Evolutionary conservation across 1,140 invertebrate species (phyloP).

Genomic region (Procambarus virginalis): DNA sequence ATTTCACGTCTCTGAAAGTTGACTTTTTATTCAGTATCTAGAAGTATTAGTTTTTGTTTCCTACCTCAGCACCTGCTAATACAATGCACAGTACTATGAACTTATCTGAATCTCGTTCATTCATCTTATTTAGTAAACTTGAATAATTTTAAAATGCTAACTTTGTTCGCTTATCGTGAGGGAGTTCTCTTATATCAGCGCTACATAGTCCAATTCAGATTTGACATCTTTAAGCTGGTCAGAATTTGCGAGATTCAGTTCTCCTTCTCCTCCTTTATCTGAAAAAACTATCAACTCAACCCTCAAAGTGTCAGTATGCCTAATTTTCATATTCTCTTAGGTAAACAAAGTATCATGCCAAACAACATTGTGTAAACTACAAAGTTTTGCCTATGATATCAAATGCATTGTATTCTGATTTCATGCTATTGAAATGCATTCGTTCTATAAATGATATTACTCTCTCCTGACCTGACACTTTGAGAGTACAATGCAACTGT

Average conservation of each 20-base stretch:
- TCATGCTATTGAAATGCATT: background rate
- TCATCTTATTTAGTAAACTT: background rate
- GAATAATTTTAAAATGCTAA: no score
- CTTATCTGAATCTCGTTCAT: constrained; percentile 1
- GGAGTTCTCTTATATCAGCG: no score
- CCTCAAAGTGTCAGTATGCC: constrained; percentile 15
- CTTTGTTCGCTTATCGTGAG: no score
- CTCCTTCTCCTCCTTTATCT: background rate
- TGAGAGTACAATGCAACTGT: constrained; percentile 9
- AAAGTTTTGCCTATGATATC: background rate
- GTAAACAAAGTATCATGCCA: background rate
- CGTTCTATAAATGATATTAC: background rate
- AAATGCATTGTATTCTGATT: background rate
- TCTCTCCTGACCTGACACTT: constrained; percentile 24
- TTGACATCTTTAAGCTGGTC: background rate
- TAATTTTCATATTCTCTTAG: background rate
- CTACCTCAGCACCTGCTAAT: constrained; percentile 5
- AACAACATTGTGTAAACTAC: background rate
- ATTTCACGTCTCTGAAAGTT: constrained; percentile 81
- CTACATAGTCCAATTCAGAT: background rate
- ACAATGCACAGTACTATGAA: background rate
- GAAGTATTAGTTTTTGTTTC: background rate
- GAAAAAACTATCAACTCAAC: background rate
- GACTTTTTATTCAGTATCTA: background rate
- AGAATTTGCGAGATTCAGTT: constrained; percentile 9